phyloP scores from a whole-genome alignment of 2,113 vertebrate genomes.

The Aplodontia rufa region DNA sequence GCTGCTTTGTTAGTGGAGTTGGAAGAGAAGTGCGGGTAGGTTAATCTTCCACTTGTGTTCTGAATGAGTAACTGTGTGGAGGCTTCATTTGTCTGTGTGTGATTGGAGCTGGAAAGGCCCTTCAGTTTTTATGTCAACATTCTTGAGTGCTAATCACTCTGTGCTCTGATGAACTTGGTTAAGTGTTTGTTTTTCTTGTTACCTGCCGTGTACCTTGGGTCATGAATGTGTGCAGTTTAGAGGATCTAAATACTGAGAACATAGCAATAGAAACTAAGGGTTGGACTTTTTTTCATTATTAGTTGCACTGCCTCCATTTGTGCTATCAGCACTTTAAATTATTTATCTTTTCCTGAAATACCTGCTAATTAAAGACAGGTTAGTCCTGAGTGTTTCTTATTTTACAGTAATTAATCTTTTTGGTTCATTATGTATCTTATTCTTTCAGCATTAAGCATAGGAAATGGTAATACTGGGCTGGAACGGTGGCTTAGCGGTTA shows the following conservation, averaged over 20 bases:
- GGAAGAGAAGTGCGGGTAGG: not conserved
- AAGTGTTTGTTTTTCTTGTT: slow-evolving; percentile 16
- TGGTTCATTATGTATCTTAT: not conserved
- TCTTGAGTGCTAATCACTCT: not conserved
- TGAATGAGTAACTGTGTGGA: not conserved
- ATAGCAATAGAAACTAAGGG: not conserved
- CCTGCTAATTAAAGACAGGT: not conserved
- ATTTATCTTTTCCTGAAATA: slow-evolving; percentile 39
- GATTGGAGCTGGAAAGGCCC: not conserved
- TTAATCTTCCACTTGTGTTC: slow-evolving; percentile 49
- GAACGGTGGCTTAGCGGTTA: too few species aligned
- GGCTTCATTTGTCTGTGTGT: not conserved
- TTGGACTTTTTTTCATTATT: not conserved
- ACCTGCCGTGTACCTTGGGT: not conserved
- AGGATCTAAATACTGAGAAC: not conserved
- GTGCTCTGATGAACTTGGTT: slow-evolving; percentile 12
- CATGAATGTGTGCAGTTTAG: not conserved
- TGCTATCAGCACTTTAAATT: not conserved
- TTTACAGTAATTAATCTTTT: slow-evolving; percentile 2
- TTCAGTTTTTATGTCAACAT: not conserved
- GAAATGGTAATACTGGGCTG: not conserved
- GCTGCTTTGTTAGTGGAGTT: not conserved
- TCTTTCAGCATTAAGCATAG: slow-evolving; percentile 42
- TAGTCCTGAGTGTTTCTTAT: not conserved
- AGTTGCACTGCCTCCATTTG: not conserved